Evolutionary conservation across 2,888 invertebrate species (phyloP), one percentile per base, ranked within the genome.

Genomic region (Nephrotoma guestfalica): DNA sequence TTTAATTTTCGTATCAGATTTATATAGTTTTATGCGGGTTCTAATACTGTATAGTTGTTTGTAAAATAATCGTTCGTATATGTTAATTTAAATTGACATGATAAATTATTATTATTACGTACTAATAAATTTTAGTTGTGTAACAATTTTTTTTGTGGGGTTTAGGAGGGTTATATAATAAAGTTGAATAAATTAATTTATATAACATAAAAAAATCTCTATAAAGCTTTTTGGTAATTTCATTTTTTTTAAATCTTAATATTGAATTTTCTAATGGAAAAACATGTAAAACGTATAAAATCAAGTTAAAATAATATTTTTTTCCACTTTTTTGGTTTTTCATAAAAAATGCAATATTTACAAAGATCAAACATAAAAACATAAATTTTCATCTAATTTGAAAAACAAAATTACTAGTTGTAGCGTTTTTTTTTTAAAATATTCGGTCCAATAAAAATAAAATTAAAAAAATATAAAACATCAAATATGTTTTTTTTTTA

Each of bases 401-500:
- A 84, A 84, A 71, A 71, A 71, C 5, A 51, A 51, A 15, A 7
- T n/a, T 71, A 71, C 71, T 71, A 71, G 71, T 71, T 71, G 71
- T 71, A 71, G 71, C 71, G 71, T 71, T 71, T 71, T 51, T 51
- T n/a, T 83, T 83, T 83, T 13, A 15, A 84, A 84, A 41, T 41
- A 84, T 84, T 84, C 41, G 41, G 84, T 84, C 42, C 42, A 84
- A 84, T 41, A 6, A 84, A 83, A 84, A 84, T 84, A 84, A 41
- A 84, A 84, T 41, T 11, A 84, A 84, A 84, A 41, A 84, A 7
- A 41, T 84, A 41, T 84, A 84, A 84, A 84, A 84, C 41, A 84
- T 41, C 15, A 42, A 57, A 41, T 85, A 51, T 41, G 86, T 30
- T 51, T 86, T 85, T 83, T 86, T 87, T 86, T 85, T 87, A 45